These are phyloP conservation scores for Cryptus armator DNA, from an alignment of 2,888 invertebrate species.

Conservation along the genomic window DNA sequence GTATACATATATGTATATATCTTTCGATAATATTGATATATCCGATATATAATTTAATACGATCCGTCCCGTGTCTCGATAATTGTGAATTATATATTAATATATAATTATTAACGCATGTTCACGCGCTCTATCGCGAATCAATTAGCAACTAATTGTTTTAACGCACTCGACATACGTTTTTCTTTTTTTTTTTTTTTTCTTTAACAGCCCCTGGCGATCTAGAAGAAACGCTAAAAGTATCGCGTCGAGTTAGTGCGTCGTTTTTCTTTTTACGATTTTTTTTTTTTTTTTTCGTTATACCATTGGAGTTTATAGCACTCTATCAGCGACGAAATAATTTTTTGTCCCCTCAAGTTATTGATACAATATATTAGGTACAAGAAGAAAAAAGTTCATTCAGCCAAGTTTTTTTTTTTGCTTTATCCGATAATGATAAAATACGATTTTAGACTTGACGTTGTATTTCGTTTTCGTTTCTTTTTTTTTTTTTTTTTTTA, in stretches of 20 bases:
- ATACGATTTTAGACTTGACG: conserved; percentile 19
- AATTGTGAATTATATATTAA: conserved; percentile 14
- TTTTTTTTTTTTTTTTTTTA: conserved; percentile 22
- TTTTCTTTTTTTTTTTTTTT: neutral
- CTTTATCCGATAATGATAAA: conserved; percentile 22
- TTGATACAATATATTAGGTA: conserved; percentile 25
- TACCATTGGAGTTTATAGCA: conserved; percentile 27
- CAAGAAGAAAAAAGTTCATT: conserved; percentile 32
- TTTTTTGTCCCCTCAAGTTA: conserved; percentile 29
- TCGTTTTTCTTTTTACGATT: neutral
- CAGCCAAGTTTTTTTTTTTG: conserved; percentile 29
- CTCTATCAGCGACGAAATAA: conserved; percentile 41
- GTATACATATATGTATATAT: neutral
- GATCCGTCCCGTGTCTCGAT: conserved; percentile 13
- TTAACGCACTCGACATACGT: conserved; percentile 27
- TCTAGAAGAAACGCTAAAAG: conserved; percentile 48
- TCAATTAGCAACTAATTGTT: conserved; percentile 39
- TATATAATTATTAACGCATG: conserved; percentile 25
- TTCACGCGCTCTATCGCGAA: conserved; percentile 28
- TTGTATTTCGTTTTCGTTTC: conserved; percentile 5
- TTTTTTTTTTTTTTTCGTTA: conserved; percentile 23
- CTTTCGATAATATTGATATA: neutral
- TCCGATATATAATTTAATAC: conserved; percentile 8
- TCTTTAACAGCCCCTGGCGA: conserved; percentile 43
- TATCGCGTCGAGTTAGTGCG: neutral